These are phyloP conservation scores for Speoplatyrhinus poulsoni DNA, from an alignment of 2,113 vertebrate genomes.

Conservation along the genomic window DNA sequence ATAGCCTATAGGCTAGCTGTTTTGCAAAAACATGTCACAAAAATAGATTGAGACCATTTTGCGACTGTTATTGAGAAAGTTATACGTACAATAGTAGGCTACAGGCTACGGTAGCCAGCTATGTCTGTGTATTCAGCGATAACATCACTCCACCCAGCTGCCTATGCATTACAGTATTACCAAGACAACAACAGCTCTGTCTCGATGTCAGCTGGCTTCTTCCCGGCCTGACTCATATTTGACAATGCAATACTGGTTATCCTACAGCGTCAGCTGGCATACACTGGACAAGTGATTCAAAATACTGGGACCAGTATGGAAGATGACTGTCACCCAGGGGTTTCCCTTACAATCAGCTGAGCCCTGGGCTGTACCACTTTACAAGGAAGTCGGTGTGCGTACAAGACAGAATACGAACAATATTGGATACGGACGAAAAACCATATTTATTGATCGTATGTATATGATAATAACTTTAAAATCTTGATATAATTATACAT, in stretches of 20 bases:
- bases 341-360: conserved; percentile 74
- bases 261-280: background rate
- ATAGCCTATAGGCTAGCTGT: too few species aligned
- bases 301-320: conserved; percentile 26
- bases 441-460: background rate
- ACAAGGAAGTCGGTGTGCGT: background rate
- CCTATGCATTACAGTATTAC: too few species aligned
- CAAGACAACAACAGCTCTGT: too few species aligned
- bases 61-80: too few species aligned
- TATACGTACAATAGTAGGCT: too few species aligned
- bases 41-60: too few species aligned
- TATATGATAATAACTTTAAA: background rate
- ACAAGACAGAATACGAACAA: background rate
- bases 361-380: conserved; percentile 57
- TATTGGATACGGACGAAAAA: background rate
- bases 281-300: background rate
- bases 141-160: too few species aligned
- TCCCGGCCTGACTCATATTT: too few species aligned
- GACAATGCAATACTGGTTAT: background rate
- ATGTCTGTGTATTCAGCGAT: too few species aligned
- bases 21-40: too few species aligned
- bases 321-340: conserved; percentile 68
- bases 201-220: too few species aligned
- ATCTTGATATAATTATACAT: background rate
- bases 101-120: too few species aligned